phyloP scores from a whole-genome alignment of 2,113 vertebrate genomes.

The Perca schrenkii region DNA sequence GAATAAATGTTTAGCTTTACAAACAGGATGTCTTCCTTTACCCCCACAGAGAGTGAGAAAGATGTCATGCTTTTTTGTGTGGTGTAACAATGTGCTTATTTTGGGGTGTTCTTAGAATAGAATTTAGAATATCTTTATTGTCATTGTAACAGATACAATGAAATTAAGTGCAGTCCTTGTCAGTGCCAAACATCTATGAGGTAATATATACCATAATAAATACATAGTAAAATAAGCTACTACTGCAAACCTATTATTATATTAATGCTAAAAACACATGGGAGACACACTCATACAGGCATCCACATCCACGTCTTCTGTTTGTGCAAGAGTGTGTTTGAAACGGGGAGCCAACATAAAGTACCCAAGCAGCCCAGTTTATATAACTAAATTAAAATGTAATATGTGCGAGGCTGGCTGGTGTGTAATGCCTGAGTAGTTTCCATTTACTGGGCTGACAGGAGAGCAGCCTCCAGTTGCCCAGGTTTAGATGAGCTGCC shows the following conservation, averaged over 20 bases:
- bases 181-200: too few species aligned
- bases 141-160: too few species aligned
- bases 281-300: too few species aligned
- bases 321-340: slow-evolving; percentile 28
- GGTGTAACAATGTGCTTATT: slow-evolving; percentile 20
- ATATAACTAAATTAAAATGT: slow-evolving; percentile 69
- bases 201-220: too few species aligned
- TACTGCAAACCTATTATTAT: too few species aligned
- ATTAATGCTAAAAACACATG: too few species aligned
- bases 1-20: slow-evolving; percentile 67
- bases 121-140: too few species aligned
- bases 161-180: too few species aligned
- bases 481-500: slow-evolving; percentile 53
- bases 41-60: slow-evolving; percentile 42
- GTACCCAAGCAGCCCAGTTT: slow-evolving; percentile 54
- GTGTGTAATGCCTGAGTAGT: slow-evolving; percentile 64
- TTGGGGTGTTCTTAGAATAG: not conserved
- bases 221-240: too few species aligned
- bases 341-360: slow-evolving; percentile 27
- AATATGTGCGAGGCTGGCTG: slow-evolving; percentile 53
- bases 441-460: slow-evolving; percentile 63
- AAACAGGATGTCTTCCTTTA: slow-evolving; percentile 55
- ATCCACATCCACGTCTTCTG: not conserved
- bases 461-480: slow-evolving; percentile 36
- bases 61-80: slow-evolving; percentile 45